These are phyloP conservation scores for Synanthedon tipuliformis DNA, from an alignment of 2,888 invertebrate species.

Conservation along the genomic window DNA sequence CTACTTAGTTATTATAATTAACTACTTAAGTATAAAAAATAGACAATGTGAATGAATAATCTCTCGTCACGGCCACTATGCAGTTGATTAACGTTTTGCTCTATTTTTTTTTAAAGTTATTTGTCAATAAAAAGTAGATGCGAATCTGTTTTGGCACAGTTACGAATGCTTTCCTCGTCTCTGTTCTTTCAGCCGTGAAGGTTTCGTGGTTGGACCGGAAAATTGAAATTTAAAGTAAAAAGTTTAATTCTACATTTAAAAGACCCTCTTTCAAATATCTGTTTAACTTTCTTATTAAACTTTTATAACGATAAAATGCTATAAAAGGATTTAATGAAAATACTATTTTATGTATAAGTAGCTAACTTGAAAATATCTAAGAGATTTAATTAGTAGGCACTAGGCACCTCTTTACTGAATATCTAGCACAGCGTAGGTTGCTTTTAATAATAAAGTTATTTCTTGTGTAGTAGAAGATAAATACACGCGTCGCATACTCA, in stretches of 20 bases:
- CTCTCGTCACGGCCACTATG: constrained; percentile 17
- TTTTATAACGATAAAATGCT: too few relatives aligned
- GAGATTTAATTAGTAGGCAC: too few relatives aligned
- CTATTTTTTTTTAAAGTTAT: constrained; percentile 12
- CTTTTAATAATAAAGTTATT: not conserved
- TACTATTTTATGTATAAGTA: too few relatives aligned
- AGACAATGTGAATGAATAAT: constrained; percentile 13
- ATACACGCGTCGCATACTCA: not conserved
- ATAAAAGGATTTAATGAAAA: too few relatives aligned
- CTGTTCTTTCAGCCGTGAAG: constrained; percentile 24
- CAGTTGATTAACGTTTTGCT: constrained; percentile 24
- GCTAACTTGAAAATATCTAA: too few relatives aligned
- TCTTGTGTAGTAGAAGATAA: not conserved
- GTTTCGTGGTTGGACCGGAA: constrained; percentile 20
- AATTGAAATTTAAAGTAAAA: constrained; percentile 6
- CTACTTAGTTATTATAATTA: too few relatives aligned
- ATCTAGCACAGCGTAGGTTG: too few relatives aligned
- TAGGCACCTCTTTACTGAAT: too few relatives aligned
- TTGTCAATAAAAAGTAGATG: constrained; percentile 11
- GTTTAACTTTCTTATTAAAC: too few relatives aligned
- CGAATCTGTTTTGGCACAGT: constrained; percentile 20
- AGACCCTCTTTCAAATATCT: too few relatives aligned
- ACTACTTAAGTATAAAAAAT: too few relatives aligned
- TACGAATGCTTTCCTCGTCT: constrained; percentile 24
- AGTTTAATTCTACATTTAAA: constrained; percentile 2